phyloP scores from a whole-genome alignment of 1,140 invertebrate species.

The Halyomorpha halys region DNA sequence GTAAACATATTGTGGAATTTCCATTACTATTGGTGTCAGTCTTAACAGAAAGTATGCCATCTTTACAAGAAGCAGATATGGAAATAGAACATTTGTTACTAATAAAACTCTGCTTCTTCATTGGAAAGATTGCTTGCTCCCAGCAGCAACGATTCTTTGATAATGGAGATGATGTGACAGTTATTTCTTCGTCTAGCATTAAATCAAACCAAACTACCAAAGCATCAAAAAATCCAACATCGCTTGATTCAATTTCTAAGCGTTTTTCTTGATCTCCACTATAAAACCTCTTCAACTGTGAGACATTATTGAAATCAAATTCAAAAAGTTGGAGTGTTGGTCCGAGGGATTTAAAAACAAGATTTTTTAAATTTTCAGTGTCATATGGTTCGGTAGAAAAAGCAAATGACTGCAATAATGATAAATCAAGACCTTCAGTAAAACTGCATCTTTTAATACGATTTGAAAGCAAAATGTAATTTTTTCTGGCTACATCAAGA shows the following conservation, averaged over 20 bases:
- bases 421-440: constrained; percentile 7
- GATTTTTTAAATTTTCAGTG: constrained; percentile 47
- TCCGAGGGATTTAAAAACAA: constrained; percentile 42
- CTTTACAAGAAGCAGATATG: neutral
- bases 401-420: neutral
- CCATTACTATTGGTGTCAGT: neutral
- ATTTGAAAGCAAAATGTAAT: constrained; percentile 10
- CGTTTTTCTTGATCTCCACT: constrained; percentile 13
- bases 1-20: neutral
- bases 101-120: neutral
- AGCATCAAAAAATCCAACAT: constrained; percentile 47
- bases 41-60: neutral
- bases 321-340: constrained; percentile 44
- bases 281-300: constrained; percentile 36
- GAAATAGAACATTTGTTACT: too few species aligned
- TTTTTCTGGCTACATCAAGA: constrained; percentile 28
- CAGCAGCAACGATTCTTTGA: neutral
- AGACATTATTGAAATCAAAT: constrained; percentile 54
- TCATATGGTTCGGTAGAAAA: constrained; percentile 48
- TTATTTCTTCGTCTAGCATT: constrained; percentile 52
- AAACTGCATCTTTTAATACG: neutral
- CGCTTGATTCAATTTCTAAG: constrained; percentile 12
- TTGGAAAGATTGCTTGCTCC: constrained; percentile 15
- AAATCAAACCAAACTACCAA: constrained; percentile 63
- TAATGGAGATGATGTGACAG: constrained; percentile 41